A percentile compares a stretch with the other conserved stretches of the same genome.
Evolutionary conservation across 2,888 invertebrate genomes (phyloP).

Genomic region (Amaurobius ferox): DNA sequence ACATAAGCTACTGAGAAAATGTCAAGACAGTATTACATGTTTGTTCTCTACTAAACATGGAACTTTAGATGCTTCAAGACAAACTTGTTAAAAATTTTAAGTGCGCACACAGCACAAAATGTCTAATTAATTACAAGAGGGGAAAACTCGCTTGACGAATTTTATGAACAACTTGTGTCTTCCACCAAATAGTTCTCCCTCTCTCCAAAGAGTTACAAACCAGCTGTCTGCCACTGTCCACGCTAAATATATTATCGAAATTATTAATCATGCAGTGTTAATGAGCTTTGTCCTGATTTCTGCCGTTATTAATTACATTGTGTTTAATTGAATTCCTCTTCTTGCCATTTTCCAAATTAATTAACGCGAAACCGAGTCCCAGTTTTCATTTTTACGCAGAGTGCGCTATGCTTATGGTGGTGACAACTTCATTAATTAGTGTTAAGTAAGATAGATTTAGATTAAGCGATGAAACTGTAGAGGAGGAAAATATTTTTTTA

Average conservation of each 20-base stretch:
- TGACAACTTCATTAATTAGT: conserved; percentile 68
- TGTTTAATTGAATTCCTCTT: conserved; percentile 65
- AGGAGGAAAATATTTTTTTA: background rate
- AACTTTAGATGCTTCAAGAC: no score
- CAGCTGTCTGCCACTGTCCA: conserved; percentile 26
- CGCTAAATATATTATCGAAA: conserved; percentile 65
- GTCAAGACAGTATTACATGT: no score
- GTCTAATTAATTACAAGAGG: background rate
- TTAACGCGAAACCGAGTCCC: conserved; percentile 28
- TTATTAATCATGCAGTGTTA: conserved; percentile 64
- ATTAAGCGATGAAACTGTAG: background rate
- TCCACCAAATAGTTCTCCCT: background rate
- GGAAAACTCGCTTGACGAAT: background rate
- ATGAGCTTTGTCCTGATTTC: conserved; percentile 62
- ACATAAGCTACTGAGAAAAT: no score
- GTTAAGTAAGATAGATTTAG: conserved; percentile 58
- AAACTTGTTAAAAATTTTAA: background rate
- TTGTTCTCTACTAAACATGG: no score
- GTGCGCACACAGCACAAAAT: background rate
- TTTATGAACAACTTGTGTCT: background rate
- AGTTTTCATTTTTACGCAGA: conserved; percentile 42
- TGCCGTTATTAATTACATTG: conserved; percentile 60
- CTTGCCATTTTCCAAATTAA: conserved; percentile 64
- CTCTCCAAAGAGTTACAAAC: background rate
- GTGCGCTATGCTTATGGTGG: conserved; percentile 14